A percentile compares a stretch with the other conserved stretches of the same genome.
phyloP scores from a whole-genome alignment of 2,888 invertebrate genomes.

The Heterodera filipjevi region DNA sequence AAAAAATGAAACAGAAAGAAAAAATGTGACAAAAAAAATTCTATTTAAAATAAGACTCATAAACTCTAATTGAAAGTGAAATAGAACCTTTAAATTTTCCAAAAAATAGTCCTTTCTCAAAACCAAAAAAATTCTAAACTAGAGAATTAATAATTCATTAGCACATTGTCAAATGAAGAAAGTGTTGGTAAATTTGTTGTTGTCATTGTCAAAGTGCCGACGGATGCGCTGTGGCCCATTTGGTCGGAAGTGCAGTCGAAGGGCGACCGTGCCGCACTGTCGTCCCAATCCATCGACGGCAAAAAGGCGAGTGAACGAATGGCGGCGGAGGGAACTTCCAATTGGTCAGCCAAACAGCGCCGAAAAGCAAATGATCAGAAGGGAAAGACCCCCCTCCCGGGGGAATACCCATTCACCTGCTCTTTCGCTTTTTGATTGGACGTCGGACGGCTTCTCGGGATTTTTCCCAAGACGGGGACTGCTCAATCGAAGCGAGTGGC shows the following conservation, averaged over 20 bases:
- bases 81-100: too few species aligned
- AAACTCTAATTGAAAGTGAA: too few species aligned
- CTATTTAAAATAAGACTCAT: too few species aligned
- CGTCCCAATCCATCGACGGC: slow-evolving; percentile 14
- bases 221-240: background rate
- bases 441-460: slow-evolving; percentile 11
- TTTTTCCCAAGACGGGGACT: slow-evolving; percentile 19
- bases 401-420: background rate
- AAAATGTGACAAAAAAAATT: too few species aligned
- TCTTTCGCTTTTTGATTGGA: slow-evolving; percentile 5
- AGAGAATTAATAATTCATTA: background rate
- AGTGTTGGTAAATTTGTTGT: background rate
- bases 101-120: too few species aligned
- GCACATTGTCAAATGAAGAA: background rate
- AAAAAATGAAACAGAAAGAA: too few species aligned
- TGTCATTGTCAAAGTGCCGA: background rate
- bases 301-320: background rate
- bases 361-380: background rate
- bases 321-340: background rate
- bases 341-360: background rate
- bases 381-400: too few species aligned
- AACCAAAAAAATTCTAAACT: too few species aligned
- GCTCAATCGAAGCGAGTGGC: background rate
- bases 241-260: background rate
- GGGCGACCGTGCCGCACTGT: slow-evolving; percentile 17